These are phyloP conservation scores for Rhabditoides inermis DNA, from an alignment of 2,888 invertebrate genomes.

Conservation along the genomic window DNA sequence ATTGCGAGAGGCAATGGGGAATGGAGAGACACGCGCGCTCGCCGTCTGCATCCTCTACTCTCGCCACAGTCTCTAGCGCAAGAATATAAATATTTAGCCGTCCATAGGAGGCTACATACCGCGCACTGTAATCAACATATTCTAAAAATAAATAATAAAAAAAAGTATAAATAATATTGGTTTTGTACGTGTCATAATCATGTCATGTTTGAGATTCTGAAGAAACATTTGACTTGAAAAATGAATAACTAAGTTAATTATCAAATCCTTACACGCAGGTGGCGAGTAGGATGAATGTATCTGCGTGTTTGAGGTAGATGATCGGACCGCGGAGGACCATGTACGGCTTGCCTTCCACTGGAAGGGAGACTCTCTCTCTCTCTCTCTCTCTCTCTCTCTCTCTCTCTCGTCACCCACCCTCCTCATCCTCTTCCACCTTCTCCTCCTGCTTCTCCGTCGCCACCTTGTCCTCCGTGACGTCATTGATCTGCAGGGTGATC, in stretches of 20 bases:
- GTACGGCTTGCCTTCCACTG: conserved; percentile 21
- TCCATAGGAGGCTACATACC: too few relatives aligned
- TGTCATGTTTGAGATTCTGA: too few relatives aligned
- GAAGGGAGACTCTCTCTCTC: neutral
- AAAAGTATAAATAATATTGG: too few relatives aligned
- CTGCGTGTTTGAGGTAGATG: conserved; percentile 25
- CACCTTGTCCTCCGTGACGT: conserved; percentile 54
- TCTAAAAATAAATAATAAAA: neutral
- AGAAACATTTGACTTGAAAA: too few relatives aligned
- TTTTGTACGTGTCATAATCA: too few relatives aligned
- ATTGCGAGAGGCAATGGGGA: too few relatives aligned
- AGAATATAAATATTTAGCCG: too few relatives aligned
- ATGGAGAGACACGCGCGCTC: too few relatives aligned
- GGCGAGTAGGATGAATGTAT: conserved; percentile 34
- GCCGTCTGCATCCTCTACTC: too few relatives aligned
- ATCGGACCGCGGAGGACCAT: conserved; percentile 34
- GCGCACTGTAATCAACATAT: neutral
- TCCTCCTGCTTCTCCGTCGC: conserved; percentile 58
- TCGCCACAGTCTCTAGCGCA: too few relatives aligned
- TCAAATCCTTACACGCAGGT: conserved; percentile 28
- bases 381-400: neutral
- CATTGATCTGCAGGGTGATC: conserved; percentile 66
- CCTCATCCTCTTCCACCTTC: conserved; percentile 12
- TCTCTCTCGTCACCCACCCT: conserved; percentile 5
- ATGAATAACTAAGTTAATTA: neutral